Percentiles rank a stretch among this genome's conserved stretches.
Evolutionary conservation across 2,888 invertebrate genomes (phyloP).

Genomic region (Hirtodrosophila cameraria): DNA sequence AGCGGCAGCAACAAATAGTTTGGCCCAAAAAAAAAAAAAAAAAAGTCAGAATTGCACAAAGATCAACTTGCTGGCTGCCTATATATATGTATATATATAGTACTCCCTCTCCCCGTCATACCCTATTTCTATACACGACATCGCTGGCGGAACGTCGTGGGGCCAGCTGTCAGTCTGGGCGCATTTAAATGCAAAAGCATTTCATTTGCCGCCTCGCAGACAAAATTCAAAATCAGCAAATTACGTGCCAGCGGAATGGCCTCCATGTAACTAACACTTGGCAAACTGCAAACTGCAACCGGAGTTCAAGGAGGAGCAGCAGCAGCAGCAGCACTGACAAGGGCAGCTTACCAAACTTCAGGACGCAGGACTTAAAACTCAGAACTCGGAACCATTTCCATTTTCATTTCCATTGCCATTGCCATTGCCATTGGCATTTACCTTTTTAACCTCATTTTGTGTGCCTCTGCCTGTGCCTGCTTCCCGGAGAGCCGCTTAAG

Average conservation of each 20-base stretch:
- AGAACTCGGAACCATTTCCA: constrained; percentile 21
- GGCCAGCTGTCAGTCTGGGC: constrained; percentile 73
- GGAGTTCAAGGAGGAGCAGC: neutral
- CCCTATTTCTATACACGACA: too few species aligned
- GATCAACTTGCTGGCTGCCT: constrained; percentile 57
- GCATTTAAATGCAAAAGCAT: constrained; percentile 80
- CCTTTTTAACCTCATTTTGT: constrained; percentile 5
- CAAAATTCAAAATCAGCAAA: constrained; percentile 80
- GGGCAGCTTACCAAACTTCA: constrained; percentile 15
- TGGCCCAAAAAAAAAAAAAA: constrained; percentile 27
- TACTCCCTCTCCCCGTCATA: neutral
- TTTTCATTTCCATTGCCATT: constrained; percentile 19
- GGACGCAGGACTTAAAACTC: too few species aligned
- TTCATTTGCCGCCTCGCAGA: constrained; percentile 74
- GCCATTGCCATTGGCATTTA: constrained; percentile 16
- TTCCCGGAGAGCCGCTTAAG: constrained; percentile 50
- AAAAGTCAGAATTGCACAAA: constrained; percentile 56
- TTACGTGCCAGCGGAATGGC: constrained; percentile 70
- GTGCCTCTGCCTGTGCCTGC: neutral
- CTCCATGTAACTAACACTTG: constrained; percentile 75
- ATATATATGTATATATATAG: constrained; percentile 3
- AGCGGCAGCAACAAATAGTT: constrained; percentile 77
- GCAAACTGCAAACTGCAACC: constrained; percentile 26
- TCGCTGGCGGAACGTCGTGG: constrained; percentile 42
- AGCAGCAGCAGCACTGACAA: constrained; percentile 3